phyloP scores from a whole-genome alignment of 2,888 invertebrate genomes.

The Hyles lineata region DNA sequence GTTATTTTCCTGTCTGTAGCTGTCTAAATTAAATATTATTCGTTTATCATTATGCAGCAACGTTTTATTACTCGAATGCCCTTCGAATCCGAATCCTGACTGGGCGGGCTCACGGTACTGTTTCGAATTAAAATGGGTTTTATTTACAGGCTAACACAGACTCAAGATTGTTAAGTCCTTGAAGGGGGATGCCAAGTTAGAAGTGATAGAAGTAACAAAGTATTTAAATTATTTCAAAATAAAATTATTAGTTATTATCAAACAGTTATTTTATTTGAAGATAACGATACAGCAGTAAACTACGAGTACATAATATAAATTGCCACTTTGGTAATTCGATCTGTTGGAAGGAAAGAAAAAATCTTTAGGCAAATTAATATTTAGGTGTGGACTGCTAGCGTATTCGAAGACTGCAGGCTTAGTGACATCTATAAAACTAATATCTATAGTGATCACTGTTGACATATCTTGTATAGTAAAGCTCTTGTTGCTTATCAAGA shows the following conservation, averaged over 20 bases:
- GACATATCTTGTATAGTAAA: slow-evolving; percentile 60
- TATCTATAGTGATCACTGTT: slow-evolving; percentile 65
- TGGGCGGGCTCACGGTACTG: slow-evolving; percentile 24
- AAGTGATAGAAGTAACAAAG: slow-evolving; percentile 79
- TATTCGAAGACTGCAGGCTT: slow-evolving; percentile 60
- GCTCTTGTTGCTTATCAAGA: slow-evolving; percentile 54
- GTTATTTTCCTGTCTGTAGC: slow-evolving; percentile 74
- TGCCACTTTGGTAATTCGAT: slow-evolving; percentile 37
- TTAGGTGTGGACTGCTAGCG: slow-evolving; percentile 86
- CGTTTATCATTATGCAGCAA: slow-evolving; percentile 62
- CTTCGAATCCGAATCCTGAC: not conserved
- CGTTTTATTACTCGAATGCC: slow-evolving; percentile 57
- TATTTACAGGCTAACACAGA: slow-evolving; percentile 76
- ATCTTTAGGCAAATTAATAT: slow-evolving; percentile 88
- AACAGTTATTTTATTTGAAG: slow-evolving; percentile 75
- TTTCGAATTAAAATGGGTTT: slow-evolving; percentile 62
- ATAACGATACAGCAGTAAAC: slow-evolving; percentile 40
- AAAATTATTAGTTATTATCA: slow-evolving; percentile 78
- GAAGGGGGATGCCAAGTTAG: slow-evolving; percentile 76
- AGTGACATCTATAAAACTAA: slow-evolving; percentile 69
- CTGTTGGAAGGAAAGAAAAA: slow-evolving; percentile 86
- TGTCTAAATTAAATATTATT: slow-evolving; percentile 71
- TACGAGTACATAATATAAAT: slow-evolving; percentile 44
- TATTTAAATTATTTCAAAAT: slow-evolving; percentile 83
- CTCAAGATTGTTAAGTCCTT: slow-evolving; percentile 67